Evolutionary conservation across 2,113 vertebrate genomes (phyloP).

Genomic region (human (Homo sapiens)): GRCh38 chr4:78131001-78131500

Average conservation of each 20-base stretch:
- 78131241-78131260: neutral
- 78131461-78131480: neutral
- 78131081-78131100: neutral
- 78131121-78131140: neutral
- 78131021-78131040: slow-evolving; percentile 30
- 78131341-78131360: neutral
- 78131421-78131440: neutral
- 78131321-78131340: neutral
- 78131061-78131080: neutral
- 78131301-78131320: neutral
- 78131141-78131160: neutral
- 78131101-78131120: slow-evolving; percentile 8
- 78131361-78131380: neutral
- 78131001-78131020: neutral
- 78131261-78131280: neutral
- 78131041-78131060: neutral
- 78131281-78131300: neutral
- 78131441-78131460: slow-evolving; percentile 32
- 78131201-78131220: neutral
- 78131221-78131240: neutral
- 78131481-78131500: slow-evolving; percentile 57
- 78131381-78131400: neutral
- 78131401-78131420: accelerated
- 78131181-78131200: neutral
- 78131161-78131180: slow-evolving; percentile 24